A percentile compares a stretch with the other conserved stretches of the same genome.
These are phyloP conservation scores for Nannoperca obscura DNA, from an alignment of 2,797 vertebrate genomes.

Conservation along the genomic window DNA sequence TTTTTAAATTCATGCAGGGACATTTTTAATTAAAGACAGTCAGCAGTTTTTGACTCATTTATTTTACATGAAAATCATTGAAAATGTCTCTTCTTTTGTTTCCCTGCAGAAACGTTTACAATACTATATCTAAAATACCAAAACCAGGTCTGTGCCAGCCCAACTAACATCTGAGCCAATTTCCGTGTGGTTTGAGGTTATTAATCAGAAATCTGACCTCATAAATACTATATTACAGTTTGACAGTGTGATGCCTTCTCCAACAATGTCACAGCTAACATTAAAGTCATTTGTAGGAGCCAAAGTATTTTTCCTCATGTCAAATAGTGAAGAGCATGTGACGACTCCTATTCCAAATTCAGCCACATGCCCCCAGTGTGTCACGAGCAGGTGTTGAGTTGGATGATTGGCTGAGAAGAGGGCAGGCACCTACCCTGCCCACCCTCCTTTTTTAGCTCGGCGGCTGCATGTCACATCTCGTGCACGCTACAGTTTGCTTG, in stretches of 20 bases:
- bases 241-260: not conserved
- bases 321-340: conserved; percentile 55
- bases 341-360: conserved; percentile 54
- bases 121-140: not conserved
- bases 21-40: conserved; percentile 15
- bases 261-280: conserved; percentile 1
- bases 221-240: not conserved
- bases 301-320: conserved; percentile 16
- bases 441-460: conserved; percentile 67
- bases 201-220: not conserved
- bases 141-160: not conserved
- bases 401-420: conserved; percentile 77
- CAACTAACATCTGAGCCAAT: not conserved
- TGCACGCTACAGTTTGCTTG: not conserved
- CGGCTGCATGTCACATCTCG: conserved; percentile 30
- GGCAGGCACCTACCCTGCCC: conserved; percentile 72
- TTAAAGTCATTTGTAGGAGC: conserved; percentile 44
- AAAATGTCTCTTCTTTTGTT: not conserved
- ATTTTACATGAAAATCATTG: not conserved
- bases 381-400: conserved; percentile 28
- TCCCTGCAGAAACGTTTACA: not conserved
- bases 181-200: not conserved
- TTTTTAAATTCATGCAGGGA: conserved; percentile 29
- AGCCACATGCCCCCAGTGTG: conserved; percentile 11
- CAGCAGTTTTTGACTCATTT: too few relatives aligned